A percentile compares a stretch with the other conserved stretches of the same genome.
phyloP scores from a whole-genome alignment of 2,888 invertebrate species.

The Drosophila nr. fundita region DNA sequence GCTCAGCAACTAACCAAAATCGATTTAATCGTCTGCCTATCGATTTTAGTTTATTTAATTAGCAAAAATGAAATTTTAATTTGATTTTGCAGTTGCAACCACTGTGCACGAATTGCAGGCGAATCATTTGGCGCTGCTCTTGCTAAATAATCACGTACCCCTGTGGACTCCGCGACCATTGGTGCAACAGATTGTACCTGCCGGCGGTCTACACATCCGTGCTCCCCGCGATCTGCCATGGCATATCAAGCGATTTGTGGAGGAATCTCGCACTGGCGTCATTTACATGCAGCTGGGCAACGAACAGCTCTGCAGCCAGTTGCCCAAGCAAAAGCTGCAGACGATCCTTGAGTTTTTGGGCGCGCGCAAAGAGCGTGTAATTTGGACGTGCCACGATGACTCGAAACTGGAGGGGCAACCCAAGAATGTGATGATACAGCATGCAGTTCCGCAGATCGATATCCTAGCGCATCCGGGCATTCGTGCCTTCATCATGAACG shows the following conservation, averaged over 20 bases:
- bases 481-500: slow-evolving; percentile 85
- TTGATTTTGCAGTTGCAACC: slow-evolving; percentile 30
- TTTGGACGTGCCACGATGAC: slow-evolving; percentile 86
- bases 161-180: slow-evolving; percentile 85
- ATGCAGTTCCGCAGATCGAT: slow-evolving; percentile 86
- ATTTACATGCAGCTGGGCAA: slow-evolving; percentile 86
- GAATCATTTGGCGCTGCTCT: slow-evolving; percentile 84
- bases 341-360: slow-evolving; percentile 83
- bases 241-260: slow-evolving; percentile 85
- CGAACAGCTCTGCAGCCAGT: slow-evolving; percentile 83
- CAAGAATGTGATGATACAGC: slow-evolving; percentile 85
- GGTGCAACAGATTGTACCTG: slow-evolving; percentile 85
- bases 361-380: slow-evolving; percentile 83
- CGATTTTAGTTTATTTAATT: background rate
- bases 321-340: slow-evolving; percentile 82
- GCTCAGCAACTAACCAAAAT: background rate
- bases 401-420: slow-evolving; percentile 82
- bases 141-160: slow-evolving; percentile 86
- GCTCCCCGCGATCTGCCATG: slow-evolving; percentile 82
- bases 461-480: slow-evolving; percentile 85
- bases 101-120: slow-evolving; percentile 84
- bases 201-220: slow-evolving; percentile 87
- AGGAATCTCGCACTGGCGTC: slow-evolving; percentile 84
- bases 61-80: background rate
- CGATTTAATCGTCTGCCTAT: background rate